Percentiles rank a stretch among this genome's conserved stretches.
Evolutionary conservation across 2,888 invertebrate species (phyloP).

Genomic region (Drosophila phalerata): DNA sequence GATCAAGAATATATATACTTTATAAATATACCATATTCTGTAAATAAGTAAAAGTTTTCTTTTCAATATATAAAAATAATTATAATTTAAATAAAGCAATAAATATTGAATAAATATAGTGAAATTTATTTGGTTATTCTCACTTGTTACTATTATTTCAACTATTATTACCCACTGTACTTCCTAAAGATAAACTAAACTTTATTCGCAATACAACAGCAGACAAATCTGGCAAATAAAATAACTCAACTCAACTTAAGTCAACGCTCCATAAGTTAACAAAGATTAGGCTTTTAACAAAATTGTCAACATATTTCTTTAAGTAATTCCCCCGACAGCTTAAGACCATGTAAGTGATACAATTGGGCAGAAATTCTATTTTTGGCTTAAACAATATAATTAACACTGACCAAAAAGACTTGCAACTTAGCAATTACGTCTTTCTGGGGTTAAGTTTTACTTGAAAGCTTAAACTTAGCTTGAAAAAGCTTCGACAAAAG

Average conservation of each 20-base stretch:
- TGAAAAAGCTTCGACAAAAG: slow-evolving; percentile 15
- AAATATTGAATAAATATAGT: too few species aligned
- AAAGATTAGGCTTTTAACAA: not conserved
- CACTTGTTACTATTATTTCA: not conserved
- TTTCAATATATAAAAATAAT: too few species aligned
- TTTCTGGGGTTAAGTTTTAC: slow-evolving; percentile 23
- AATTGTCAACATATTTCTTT: slow-evolving; percentile 19
- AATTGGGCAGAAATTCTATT: not conserved
- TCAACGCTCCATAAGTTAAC: slow-evolving; percentile 1
- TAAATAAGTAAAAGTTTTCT: too few species aligned
- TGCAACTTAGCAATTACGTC: not conserved
- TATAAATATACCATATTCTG: too few species aligned
- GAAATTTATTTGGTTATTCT: not conserved
- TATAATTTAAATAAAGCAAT: too few species aligned
- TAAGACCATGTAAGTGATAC: not conserved
- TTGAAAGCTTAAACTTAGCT: slow-evolving; percentile 11
- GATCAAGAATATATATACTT: too few species aligned
- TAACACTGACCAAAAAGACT: slow-evolving; percentile 4
- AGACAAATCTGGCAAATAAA: slow-evolving; percentile 7
- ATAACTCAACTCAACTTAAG: not conserved
- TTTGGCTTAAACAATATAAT: slow-evolving; percentile 24
- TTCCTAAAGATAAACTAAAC: not conserved
- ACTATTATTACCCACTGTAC: not conserved
- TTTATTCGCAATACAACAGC: not conserved
- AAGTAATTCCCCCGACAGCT: slow-evolving; percentile 17